Evolutionary conservation across 1,140 invertebrate species (phyloP).

Genomic region (Papilio aristodemus): DNA sequence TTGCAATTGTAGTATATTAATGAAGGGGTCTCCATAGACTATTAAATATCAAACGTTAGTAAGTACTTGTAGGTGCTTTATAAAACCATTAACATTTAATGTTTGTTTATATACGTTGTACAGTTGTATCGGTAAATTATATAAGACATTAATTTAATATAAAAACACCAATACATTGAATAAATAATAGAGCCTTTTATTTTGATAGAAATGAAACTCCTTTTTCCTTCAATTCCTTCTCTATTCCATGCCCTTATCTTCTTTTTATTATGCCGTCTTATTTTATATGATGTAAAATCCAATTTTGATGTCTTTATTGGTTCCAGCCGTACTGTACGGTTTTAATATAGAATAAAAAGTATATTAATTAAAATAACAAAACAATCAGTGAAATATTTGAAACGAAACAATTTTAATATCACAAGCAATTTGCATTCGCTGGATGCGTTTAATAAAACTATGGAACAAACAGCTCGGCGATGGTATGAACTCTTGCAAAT

Average conservation of each 20-base stretch:
- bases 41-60: conserved; percentile 13
- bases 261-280: too few relatives aligned
- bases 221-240: too few relatives aligned
- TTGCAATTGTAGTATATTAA: conserved; percentile 13
- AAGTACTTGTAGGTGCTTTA: background rate
- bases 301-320: too few relatives aligned
- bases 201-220: too few relatives aligned
- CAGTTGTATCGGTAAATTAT: background rate
- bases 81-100: background rate
- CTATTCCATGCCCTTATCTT: too few relatives aligned
- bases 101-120: background rate
- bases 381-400: conserved; percentile 10
- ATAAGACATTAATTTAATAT: too few relatives aligned
- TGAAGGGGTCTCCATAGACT: background rate
- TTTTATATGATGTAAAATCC: too few relatives aligned
- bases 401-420: conserved; percentile 54
- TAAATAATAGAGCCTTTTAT: too few relatives aligned
- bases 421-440: conserved; percentile 59
- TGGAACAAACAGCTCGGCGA: conserved; percentile 53
- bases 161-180: too few relatives aligned
- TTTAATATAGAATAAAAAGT: too few relatives aligned
- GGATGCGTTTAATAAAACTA: conserved; percentile 63
- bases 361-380: background rate
- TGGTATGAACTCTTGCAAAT: conserved; percentile 71
- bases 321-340: too few relatives aligned